Percentiles rank a stretch among this genome's conserved stretches.
Evolutionary conservation across 2,888 invertebrate genomes (phyloP).

Genomic region (Aphodius granarius): DNA sequence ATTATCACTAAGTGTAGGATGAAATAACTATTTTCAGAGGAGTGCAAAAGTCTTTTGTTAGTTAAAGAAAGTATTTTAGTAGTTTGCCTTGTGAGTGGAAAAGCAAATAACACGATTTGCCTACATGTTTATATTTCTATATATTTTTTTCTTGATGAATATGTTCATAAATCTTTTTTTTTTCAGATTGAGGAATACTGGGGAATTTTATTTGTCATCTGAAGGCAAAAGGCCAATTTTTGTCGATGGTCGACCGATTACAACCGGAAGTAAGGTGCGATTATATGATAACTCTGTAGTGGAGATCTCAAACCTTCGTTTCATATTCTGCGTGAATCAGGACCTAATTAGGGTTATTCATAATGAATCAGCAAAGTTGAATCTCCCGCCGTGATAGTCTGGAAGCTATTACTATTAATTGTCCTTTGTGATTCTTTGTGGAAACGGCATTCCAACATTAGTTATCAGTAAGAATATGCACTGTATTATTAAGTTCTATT

Average conservation of each 20-base stretch:
- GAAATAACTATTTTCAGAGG: too few species aligned
- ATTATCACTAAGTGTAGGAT: too few species aligned
- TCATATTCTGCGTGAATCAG: conserved; percentile 91
- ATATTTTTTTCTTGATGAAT: too few species aligned
- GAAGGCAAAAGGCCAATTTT: conserved; percentile 94
- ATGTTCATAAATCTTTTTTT: conserved; percentile 10
- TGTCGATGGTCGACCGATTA: conserved; percentile 89
- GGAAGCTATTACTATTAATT: background rate
- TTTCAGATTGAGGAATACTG: conserved; percentile 78
- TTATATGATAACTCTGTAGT: conserved; percentile 93
- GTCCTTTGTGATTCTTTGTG: background rate
- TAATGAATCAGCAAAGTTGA: conserved; percentile 84
- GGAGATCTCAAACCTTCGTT: conserved; percentile 90
- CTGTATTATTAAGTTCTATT: too few species aligned
- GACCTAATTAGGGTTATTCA: conserved; percentile 88
- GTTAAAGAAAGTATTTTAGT: too few species aligned
- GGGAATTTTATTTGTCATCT: conserved; percentile 93
- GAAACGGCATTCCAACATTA: too few species aligned
- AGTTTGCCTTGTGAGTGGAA: too few species aligned
- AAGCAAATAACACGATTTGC: too few species aligned
- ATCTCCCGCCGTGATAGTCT: conserved; percentile 54
- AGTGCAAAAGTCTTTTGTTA: too few species aligned
- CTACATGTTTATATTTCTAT: too few species aligned
- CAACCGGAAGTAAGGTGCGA: conserved; percentile 86
- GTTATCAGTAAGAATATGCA: too few species aligned